Percentiles rank a stretch among this genome's conserved stretches.
phyloP scores from a whole-genome alignment of 2,113 vertebrate genomes.

The Pyrgilauda ruficollis region DNA sequence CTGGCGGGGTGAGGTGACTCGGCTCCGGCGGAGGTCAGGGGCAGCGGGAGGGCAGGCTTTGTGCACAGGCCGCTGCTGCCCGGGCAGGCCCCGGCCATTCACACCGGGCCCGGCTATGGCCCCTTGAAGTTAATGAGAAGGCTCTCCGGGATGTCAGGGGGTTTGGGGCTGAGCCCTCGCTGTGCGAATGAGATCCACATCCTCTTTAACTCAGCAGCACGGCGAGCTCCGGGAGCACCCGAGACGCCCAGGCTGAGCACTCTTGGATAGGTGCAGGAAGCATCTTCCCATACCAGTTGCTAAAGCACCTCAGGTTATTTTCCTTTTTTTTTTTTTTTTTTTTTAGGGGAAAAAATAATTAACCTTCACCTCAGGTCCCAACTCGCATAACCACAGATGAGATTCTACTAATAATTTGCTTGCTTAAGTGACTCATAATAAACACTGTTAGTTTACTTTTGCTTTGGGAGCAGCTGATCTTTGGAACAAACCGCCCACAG shows the following conservation, averaged over 20 bases:
- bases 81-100: neutral
- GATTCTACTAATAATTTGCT: conserved; percentile 58
- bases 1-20: rapidly evolving
- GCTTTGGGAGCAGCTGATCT: conserved; percentile 61
- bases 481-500: conserved; percentile 55
- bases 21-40: neutral
- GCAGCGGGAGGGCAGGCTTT: neutral
- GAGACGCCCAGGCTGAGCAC: rapidly evolving
- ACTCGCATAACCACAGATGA: conserved; percentile 30
- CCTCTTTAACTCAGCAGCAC: neutral
- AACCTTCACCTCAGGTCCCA: conserved; percentile 49
- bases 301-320: neutral
- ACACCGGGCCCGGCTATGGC: rapidly evolving
- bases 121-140: conserved; percentile 1
- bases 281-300: neutral
- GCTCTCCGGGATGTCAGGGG: rapidly evolving
- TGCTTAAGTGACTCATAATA: conserved; percentile 61
- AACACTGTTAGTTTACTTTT: conserved; percentile 62
- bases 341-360: neutral
- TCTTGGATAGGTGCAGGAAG: neutral
- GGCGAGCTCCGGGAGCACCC: neutral
- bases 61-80: neutral
- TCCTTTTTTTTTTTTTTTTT: neutral
- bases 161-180: neutral
- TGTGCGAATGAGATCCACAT: neutral